Evolutionary conservation across 2,888 invertebrate genomes (phyloP).

Genomic region (Scotopteryx bipunctaria): DNA sequence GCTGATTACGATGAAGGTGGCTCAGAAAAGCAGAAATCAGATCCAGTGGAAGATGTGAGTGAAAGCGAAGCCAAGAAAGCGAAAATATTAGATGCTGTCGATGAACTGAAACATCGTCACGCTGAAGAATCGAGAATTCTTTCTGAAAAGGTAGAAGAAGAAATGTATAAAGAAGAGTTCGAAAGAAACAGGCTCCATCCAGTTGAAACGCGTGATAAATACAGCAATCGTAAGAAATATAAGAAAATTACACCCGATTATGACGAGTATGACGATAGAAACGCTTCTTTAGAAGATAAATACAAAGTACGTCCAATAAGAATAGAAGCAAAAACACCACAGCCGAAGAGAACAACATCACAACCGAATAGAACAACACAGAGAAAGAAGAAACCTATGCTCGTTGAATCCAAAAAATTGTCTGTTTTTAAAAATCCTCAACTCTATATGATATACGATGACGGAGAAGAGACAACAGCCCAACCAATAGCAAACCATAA

Average conservation of each 20-base stretch:
- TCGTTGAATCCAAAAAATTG: slow-evolving; percentile 51
- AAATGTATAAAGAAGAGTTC: slow-evolving; percentile 60
- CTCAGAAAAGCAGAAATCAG: slow-evolving; percentile 47
- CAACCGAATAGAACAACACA: neutral
- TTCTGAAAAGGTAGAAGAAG: slow-evolving; percentile 68
- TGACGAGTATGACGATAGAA: slow-evolving; percentile 63
- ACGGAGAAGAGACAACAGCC: slow-evolving; percentile 42
- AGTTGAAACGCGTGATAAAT: slow-evolving; percentile 48
- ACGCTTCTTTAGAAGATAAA: slow-evolving; percentile 52
- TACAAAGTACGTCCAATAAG: slow-evolving; percentile 48
- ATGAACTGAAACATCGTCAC: slow-evolving; percentile 69
- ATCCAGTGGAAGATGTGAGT: slow-evolving; percentile 42
- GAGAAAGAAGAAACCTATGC: slow-evolving; percentile 41
- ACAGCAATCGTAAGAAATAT: slow-evolving; percentile 32
- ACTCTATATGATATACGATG: slow-evolving; percentile 58
- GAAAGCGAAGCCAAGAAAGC: slow-evolving; percentile 68
- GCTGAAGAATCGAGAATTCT: slow-evolving; percentile 65
- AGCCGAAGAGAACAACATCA: slow-evolving; percentile 36
- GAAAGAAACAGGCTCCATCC: slow-evolving; percentile 24
- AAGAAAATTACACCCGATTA: slow-evolving; percentile 49
- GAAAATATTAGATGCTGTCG: slow-evolving; percentile 65
- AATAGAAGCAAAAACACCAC: slow-evolving; percentile 33
- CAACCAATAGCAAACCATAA: slow-evolving; percentile 31
- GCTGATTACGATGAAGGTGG: slow-evolving; percentile 52
- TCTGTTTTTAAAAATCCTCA: slow-evolving; percentile 71